Base-by-base conservation (phyloP, 2,113 vertebrate genomes). In the Bagarius yarrelli region DNA sequence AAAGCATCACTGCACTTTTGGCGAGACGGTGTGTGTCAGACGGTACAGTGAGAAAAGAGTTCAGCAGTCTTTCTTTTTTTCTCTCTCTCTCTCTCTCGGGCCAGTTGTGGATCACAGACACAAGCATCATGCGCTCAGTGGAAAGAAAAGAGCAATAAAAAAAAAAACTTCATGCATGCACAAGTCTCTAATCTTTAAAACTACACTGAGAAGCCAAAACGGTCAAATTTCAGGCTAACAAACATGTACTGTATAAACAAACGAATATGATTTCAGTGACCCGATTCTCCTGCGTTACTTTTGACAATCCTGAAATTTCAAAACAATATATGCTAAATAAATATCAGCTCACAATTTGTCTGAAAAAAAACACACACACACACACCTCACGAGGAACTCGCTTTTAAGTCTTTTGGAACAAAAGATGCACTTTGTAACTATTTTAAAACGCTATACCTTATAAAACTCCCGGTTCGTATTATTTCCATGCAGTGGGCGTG, bases 111-210 rank as follows among this genome's bases (percentile, higher is more conserved):
- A 71, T 23, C 57, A 53, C 66, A 78, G 44, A 63, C 71, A 73
- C 70, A 71, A 83, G 74, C 69, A 50, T 50, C 83, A 83, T 80
- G 76, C 83, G 52, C 77, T 78, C 76, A 75, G 27, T 79, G 74
- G 78, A 36, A 64, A 70, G 5, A 15, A 57, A 27, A 56, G 40
- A 32, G 67, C 34, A 55, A 70, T 83, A 57, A 50, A 69, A 18
- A 25, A 23, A 53, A 76, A 71, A 80, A 85, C 83, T 80, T 82
- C 86, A 83, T 81, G 86, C 87, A 88, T 87, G 87, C 84, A 86
- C 71, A 74, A 36, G 56, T 82, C 72, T 81, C 77, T 70, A 87
- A 75, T 83, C 79, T 60, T 83, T 57, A 85, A 80, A 60, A 86
- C 75, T 80, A 88, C 82, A 85, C 67, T 63, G 44, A 85, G 63